Evolutionary conservation across 2,888 invertebrate genomes (phyloP).

Genomic region (Alcis repandata): DNA sequence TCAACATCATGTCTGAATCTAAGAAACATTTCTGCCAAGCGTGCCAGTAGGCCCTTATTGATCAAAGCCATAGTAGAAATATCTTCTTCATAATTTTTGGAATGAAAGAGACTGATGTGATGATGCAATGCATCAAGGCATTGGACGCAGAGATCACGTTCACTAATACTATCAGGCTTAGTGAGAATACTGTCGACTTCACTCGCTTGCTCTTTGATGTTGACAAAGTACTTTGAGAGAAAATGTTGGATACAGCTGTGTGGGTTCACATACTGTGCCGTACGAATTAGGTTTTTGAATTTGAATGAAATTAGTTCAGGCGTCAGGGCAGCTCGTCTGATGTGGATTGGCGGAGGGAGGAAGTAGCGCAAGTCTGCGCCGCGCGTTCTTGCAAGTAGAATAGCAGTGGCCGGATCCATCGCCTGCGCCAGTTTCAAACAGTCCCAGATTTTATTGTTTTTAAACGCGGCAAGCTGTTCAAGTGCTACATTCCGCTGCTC

Average conservation of each 20-base stretch:
- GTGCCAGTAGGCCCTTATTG: conserved; percentile 65
- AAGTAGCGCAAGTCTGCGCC: conserved; percentile 92
- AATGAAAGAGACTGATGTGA: conserved; percentile 71
- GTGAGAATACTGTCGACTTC: conserved; percentile 73
- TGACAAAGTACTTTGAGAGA: conserved; percentile 75
- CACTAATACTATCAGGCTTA: conserved; percentile 77
- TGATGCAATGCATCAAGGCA: conserved; percentile 79
- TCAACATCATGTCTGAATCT: conserved; percentile 70
- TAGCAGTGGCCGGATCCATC: conserved; percentile 91
- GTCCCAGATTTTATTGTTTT: conserved; percentile 89
- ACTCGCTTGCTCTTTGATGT: conserved; percentile 74
- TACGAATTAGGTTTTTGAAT: conserved; percentile 66
- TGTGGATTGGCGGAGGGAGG: conserved; percentile 88
- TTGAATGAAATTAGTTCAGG: conserved; percentile 76
- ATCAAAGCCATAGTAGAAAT: conserved; percentile 60
- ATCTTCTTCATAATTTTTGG: conserved; percentile 64
- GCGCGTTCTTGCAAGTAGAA: conserved; percentile 91
- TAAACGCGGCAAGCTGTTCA: conserved; percentile 88
- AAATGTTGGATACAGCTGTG: conserved; percentile 77
- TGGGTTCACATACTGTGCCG: conserved; percentile 64
- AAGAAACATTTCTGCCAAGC: conserved; percentile 71
- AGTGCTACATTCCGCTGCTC: conserved; percentile 89
- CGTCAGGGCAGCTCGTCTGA: conserved; percentile 70
- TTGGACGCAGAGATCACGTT: conserved; percentile 72
- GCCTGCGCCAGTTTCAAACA: conserved; percentile 92